Evolutionary conservation across 37 sponge, comb jelly and placozoan genomes (phyloP).

Genomic region (Ephydatia muelleri): DNA sequence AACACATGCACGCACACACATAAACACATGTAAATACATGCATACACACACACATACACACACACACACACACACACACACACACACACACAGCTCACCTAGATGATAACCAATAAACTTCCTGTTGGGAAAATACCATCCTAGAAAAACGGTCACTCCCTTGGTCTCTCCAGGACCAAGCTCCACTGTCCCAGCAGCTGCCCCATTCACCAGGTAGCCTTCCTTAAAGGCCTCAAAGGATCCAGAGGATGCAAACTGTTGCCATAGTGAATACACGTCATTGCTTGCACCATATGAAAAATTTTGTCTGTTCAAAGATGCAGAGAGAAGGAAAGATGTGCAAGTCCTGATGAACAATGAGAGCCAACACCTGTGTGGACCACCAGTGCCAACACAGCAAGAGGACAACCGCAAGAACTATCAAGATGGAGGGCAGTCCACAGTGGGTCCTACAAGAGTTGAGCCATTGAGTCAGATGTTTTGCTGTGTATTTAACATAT

Average conservation of each 20-base stretch:
- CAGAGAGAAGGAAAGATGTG: neutral
- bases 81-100: neutral
- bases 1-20: too few species aligned
- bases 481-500: too few species aligned
- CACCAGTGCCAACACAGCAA: neutral
- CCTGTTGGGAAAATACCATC: conserved; percentile 40
- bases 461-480: too few species aligned
- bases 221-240: neutral
- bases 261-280: neutral
- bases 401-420: neutral
- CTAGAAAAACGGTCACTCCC: conserved; percentile 25
- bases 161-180: conserved; percentile 12
- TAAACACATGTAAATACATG: too few species aligned
- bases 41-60: too few species aligned
- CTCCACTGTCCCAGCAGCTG: conserved; percentile 4
- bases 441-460: neutral
- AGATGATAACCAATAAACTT: conserved; percentile 24
- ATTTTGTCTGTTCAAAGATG: neutral
- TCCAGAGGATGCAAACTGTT: conserved; percentile 1
- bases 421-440: neutral
- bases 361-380: neutral
- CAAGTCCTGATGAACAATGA: neutral
- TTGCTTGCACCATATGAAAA: neutral
- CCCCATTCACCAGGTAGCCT: conserved; percentile 10
- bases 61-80: neutral